Conservation (phyloP, 2,113 vertebrate genomes). For the Glaucomys volans region DNA sequence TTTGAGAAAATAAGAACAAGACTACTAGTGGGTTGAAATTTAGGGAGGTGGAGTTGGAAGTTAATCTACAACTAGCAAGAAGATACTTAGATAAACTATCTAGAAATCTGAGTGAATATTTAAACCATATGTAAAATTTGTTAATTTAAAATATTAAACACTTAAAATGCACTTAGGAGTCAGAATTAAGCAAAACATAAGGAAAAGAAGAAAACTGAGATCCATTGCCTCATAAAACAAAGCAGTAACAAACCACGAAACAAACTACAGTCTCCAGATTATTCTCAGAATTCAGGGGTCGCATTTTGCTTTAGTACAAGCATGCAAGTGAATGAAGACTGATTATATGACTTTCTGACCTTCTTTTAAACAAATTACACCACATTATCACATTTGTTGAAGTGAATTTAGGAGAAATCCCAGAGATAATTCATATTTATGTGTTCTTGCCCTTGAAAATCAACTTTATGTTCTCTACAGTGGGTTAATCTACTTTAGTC, state of each 20-base stretch:
- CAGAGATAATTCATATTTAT: slow-evolving; percentile 17
- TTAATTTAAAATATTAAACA: slow-evolving; percentile 44
- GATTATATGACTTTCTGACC: background rate
- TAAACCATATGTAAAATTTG: background rate
- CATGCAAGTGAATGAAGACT: slow-evolving; percentile 16
- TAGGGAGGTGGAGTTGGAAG: background rate
- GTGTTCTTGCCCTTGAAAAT: background rate
- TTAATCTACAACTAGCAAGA: background rate
- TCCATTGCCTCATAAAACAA: slow-evolving; percentile 9
- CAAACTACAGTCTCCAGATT: background rate
- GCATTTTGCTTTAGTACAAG: background rate
- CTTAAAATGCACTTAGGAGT: background rate
- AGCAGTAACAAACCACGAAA: background rate
- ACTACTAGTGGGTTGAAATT: background rate
- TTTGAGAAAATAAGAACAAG: slow-evolving; percentile 27
- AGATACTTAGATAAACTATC: background rate
- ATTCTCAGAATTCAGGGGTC: background rate
- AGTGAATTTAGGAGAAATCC: slow-evolving; percentile 1
- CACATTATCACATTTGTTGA: background rate
- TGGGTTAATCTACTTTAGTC: background rate
- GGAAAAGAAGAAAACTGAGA: background rate
- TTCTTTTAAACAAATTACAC: background rate
- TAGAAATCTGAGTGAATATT: background rate
- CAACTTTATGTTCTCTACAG: background rate
- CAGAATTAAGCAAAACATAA: slow-evolving; percentile 32